These are phyloP conservation scores for Cotesia typhae DNA, from an alignment of 1,140 invertebrate species.

Conservation along the genomic window DNA sequence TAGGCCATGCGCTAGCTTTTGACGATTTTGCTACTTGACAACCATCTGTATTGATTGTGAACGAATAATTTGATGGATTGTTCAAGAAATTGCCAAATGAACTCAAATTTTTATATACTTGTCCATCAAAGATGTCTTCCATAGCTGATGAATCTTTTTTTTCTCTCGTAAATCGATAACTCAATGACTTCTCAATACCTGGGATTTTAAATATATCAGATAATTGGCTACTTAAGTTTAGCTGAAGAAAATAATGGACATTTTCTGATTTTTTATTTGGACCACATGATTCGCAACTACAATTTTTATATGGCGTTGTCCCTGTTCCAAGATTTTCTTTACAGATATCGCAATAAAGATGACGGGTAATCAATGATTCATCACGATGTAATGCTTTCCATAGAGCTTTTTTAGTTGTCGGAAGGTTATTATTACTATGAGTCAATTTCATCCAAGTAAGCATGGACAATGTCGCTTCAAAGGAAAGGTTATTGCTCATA, in stretches of 20 bases:
- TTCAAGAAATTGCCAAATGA: conserved; percentile 10
- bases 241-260: conserved; percentile 14
- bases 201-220: conserved; percentile 7
- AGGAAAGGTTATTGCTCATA: neutral
- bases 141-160: conserved; percentile 26
- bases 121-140: conserved; percentile 36
- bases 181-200: conserved; percentile 3
- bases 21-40: conserved; percentile 28
- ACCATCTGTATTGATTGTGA: conserved; percentile 33
- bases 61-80: conserved; percentile 32
- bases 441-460: conserved; percentile 6
- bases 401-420: conserved; percentile 17
- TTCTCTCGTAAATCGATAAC: conserved; percentile 25
- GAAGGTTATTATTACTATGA: neutral
- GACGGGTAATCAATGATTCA: conserved; percentile 1
- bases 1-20: conserved; percentile 30
- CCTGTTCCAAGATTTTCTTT: conserved; percentile 12
- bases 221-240: conserved; percentile 33
- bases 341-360: conserved; percentile 30
- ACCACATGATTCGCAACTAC: conserved; percentile 32
- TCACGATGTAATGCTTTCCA: conserved; percentile 22
- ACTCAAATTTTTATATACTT: conserved; percentile 21
- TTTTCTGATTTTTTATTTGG: conserved; percentile 22
- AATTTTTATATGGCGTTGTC: conserved; percentile 19
- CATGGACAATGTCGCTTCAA: conserved; percentile 4